Conservation (phyloP, 2,888 invertebrate species). For the Drosophila neutralis region DNA sequence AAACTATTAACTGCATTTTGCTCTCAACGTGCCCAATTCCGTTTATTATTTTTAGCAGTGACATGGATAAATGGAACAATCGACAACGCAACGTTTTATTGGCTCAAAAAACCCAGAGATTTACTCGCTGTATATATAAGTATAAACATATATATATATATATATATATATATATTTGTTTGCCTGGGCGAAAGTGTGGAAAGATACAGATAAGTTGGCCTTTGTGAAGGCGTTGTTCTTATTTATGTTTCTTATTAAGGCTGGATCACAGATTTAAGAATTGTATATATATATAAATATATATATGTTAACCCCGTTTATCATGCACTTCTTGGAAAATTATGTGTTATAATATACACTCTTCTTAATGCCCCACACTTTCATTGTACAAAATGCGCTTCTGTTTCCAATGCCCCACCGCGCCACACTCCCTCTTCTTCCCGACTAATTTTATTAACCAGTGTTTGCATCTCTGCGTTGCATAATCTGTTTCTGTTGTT, state of each 20-base stretch:
- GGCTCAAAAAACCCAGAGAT: conserved; percentile 27
- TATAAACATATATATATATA: too few species aligned
- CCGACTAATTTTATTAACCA: conserved; percentile 74
- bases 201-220: conserved; percentile 12
- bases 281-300: not conserved
- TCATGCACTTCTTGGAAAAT: not conserved
- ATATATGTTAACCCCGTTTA: not conserved
- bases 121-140: conserved; percentile 3
- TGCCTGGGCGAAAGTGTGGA: conserved; percentile 15
- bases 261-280: not conserved
- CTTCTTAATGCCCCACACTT: not conserved
- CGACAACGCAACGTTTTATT: conserved; percentile 40
- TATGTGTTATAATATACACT: conserved; percentile 15
- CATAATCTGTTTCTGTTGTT: conserved; percentile 71
- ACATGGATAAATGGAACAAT: conserved; percentile 57
- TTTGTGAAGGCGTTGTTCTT: not conserved
- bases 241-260: not conserved
- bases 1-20: conserved; percentile 62
- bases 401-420: not conserved
- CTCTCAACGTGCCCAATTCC: conserved; percentile 31
- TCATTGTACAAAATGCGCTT: conserved; percentile 49
- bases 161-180: not conserved
- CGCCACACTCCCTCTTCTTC: not conserved
- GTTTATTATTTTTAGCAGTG: conserved; percentile 72
- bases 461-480: conserved; percentile 69